Base-by-base conservation (phyloP, 2,113 vertebrate genomes). In the Oreochromis niloticus region DNA sequence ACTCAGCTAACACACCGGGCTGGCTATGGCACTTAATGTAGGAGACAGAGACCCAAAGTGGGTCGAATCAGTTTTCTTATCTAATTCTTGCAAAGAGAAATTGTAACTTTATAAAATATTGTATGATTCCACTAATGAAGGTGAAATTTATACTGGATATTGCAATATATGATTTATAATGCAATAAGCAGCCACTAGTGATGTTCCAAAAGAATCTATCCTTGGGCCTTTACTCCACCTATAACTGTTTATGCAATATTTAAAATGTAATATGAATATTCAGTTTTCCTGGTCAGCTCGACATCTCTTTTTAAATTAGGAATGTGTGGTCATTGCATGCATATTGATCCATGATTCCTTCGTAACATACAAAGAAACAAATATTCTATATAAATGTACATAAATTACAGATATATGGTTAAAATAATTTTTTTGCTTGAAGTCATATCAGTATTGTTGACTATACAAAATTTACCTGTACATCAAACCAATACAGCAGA, bases 391-490 rank as follows among this genome's bases (percentile, higher is more conserved):
- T 50, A 50, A 50, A 50, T 17, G 3, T 50, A 50, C 6, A 50
- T 17, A 17, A 48, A 14, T 16, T 48, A 52, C 16, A 52, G 3
- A 52, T 52, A 19, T 9, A n/a, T 19, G 19, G 14, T 4, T 19
- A n/a, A 50, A 50, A 17, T 50, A 7, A 3, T 2, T 7, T 16
- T 52, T 52, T 52, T 52, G 50, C 17, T 52, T 52, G 1, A 52
- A n/a, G 17, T n/a, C 17, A 52, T 52, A 4, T 8, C 7, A 52
- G 17, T 9, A 48, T 75, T 75, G 27, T 43, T 59, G 34, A 41
- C n/a, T 27, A 17, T 19, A 30, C 3, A 17, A 57, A 36, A 32
- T 96, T 97, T 71, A 98, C 98, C 97, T 97, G 88, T 98, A 97
- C 88, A 96, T 95, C 87, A 96, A 93, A 73, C 96, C 96, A 4